Conservation (phyloP, 1,140 invertebrate species). For the Melanaphis sacchari region DNA sequence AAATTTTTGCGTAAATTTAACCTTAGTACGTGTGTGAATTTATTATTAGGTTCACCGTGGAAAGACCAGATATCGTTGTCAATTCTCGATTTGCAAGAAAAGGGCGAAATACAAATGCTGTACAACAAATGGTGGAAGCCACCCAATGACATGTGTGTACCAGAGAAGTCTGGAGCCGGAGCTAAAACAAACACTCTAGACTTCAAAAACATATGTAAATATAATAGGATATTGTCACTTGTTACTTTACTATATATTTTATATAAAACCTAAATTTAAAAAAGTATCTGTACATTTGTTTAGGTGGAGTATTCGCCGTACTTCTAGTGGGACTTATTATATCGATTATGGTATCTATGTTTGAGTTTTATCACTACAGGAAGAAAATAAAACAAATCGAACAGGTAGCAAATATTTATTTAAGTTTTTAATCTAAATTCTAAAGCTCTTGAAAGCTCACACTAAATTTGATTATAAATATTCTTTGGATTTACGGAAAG, state of each 20-base stretch:
- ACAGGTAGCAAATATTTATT: constrained; percentile 66
- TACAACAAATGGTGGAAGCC: constrained; percentile 82
- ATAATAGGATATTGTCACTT: background rate
- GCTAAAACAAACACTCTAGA: constrained; percentile 81
- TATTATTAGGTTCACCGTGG: constrained; percentile 73
- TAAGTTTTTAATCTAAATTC: background rate
- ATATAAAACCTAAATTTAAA: background rate
- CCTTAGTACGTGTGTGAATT: too few species aligned
- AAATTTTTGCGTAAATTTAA: background rate
- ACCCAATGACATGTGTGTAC: constrained; percentile 71
- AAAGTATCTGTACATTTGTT: background rate
- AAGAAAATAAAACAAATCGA: constrained; percentile 74
- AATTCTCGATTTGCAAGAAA: constrained; percentile 79
- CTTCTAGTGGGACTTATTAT: constrained; percentile 78
- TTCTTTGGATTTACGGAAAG: background rate
- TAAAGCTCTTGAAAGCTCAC: background rate
- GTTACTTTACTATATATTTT: background rate
- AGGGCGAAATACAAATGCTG: constrained; percentile 74
- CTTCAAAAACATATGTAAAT: constrained; percentile 82
- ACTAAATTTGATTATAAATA: background rate
- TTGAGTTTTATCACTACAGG: constrained; percentile 84
- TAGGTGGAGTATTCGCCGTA: constrained; percentile 92
- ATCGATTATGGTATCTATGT: constrained; percentile 77
- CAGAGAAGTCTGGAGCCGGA: constrained; percentile 74
- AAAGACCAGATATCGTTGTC: constrained; percentile 78